Conservation (phyloP, 1,140 invertebrate genomes). For the Gryon sp. region DNA sequence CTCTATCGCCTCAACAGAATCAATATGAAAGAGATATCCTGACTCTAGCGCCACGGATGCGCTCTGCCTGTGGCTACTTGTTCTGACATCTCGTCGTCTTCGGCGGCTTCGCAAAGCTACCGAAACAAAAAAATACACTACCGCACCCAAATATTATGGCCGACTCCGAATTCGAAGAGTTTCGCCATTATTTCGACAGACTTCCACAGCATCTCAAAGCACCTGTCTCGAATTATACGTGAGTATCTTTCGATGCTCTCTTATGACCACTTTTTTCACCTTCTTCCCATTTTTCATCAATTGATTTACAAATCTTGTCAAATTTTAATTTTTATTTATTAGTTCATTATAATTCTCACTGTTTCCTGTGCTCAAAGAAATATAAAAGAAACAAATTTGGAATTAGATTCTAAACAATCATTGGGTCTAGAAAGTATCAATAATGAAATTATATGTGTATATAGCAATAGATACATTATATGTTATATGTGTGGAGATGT, state of each 20-base stretch:
- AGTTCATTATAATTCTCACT: too few relatives aligned
- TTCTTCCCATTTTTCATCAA: constrained; percentile 4
- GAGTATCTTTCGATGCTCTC: constrained; percentile 72
- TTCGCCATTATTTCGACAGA: constrained; percentile 90
- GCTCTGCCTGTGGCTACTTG: constrained; percentile 45
- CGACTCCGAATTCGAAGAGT: constrained; percentile 95
- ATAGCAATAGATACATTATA: too few relatives aligned
- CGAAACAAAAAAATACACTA: constrained; percentile 41
- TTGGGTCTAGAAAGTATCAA: too few relatives aligned
- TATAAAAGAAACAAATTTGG: too few relatives aligned
- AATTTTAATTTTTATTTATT: too few relatives aligned
- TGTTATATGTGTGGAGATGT: too few relatives aligned
- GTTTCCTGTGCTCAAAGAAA: too few relatives aligned
- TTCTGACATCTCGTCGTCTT: constrained; percentile 54
- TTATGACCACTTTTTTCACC: background rate
- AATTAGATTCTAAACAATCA: too few relatives aligned
- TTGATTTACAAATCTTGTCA: too few relatives aligned
- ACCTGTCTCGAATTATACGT: constrained; percentile 84
- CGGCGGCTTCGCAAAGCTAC: constrained; percentile 57
- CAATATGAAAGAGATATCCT: constrained; percentile 67
- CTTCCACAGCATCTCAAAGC: constrained; percentile 88
- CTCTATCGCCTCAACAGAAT: constrained; percentile 65
- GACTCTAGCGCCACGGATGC: constrained; percentile 58
- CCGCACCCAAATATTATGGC: constrained; percentile 83
- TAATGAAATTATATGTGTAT: too few relatives aligned